Percentiles rank a stretch among this genome's conserved stretches.
Evolutionary conservation across 2,113 vertebrate genomes (phyloP).

Genomic region (Saguinus imperator): DNA sequence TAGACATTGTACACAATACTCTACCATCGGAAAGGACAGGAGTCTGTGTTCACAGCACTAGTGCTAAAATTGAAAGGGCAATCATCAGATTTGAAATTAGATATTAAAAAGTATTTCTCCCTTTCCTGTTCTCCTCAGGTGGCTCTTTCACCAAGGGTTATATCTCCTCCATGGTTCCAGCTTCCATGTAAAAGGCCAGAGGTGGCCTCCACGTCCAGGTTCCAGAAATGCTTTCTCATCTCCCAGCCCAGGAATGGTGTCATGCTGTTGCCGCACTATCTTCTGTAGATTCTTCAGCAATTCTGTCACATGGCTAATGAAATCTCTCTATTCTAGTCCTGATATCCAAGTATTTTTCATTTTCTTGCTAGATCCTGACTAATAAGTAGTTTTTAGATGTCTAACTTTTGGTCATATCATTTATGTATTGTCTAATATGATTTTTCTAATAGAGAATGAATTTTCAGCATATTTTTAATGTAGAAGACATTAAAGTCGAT

Average conservation of each 20-base stretch:
- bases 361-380: background rate
- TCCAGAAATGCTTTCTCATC: background rate
- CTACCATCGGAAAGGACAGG: background rate
- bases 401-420: background rate
- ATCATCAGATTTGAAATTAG: background rate
- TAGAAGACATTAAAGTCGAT: background rate
- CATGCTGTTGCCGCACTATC: background rate
- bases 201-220: background rate
- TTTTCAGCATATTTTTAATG: background rate
- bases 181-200: background rate
- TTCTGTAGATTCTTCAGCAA: background rate
- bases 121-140: background rate
- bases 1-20: background rate
- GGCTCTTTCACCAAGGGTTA: rapidly evolving
- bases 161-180: background rate
- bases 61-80: background rate
- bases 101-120: background rate
- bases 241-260: background rate
- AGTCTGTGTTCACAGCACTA: background rate
- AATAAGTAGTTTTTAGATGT: background rate
- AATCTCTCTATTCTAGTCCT: rapidly evolving
- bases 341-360: background rate
- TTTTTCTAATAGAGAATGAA: background rate
- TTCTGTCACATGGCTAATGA: background rate
- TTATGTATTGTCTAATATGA: background rate